phyloP scores from a whole-genome alignment of 2,797 vertebrate genomes.

The Pseudocheirus occidentalis region DNA sequence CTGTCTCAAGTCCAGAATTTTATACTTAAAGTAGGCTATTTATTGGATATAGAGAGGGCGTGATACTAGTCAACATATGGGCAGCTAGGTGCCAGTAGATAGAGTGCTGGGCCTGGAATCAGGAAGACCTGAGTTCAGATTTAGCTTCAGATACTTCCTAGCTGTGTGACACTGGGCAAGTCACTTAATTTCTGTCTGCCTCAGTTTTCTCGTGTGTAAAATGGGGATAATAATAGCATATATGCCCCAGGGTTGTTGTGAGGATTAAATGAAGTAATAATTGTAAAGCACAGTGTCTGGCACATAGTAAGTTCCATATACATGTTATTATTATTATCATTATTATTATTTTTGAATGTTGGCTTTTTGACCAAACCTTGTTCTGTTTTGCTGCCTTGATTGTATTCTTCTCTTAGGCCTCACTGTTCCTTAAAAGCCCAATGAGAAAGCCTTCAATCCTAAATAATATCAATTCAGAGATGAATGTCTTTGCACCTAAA shows the following conservation, averaged over 20 bases:
- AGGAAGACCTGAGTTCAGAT: not conserved
- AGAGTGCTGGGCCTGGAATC: not conserved
- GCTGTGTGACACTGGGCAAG: not conserved
- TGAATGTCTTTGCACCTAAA: not conserved
- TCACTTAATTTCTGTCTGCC: not conserved
- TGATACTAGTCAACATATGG: not conserved
- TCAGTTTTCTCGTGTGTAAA: not conserved
- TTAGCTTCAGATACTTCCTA: not conserved
- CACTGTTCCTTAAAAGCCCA: not conserved
- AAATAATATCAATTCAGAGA: not conserved
- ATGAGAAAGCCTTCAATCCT: not conserved
- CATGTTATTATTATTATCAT: not conserved
- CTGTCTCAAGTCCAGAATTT: not conserved
- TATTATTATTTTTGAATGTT: not conserved
- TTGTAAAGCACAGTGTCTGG: not conserved
- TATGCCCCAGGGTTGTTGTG: not conserved
- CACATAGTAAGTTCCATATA: not conserved
- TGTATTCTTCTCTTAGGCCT: not conserved
- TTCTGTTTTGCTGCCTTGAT: not conserved
- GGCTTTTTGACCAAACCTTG: not conserved
- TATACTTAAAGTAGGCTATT: not conserved
- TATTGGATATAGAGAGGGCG: not conserved
- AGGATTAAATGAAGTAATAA: not conserved
- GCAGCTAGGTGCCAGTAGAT: not conserved
- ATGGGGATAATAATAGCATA: not conserved